Base-by-base conservation (phyloP, 1,140 invertebrate species). In the Manduca sexta region DNA sequence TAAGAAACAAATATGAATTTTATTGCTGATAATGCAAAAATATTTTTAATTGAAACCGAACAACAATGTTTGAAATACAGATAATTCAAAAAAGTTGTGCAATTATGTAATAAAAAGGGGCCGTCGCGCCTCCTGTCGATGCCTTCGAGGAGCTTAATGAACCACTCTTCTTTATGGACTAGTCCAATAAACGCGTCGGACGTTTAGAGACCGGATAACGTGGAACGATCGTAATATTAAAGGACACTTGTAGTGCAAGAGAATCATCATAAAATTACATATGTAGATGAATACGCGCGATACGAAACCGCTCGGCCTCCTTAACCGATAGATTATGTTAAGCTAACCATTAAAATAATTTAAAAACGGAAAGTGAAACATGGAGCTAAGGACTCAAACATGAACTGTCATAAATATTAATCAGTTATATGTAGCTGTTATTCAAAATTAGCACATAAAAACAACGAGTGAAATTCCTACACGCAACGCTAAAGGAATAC, bases 141-240 rank as follows among this genome's bases (percentile, higher is more conserved):
- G 13, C 4, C 7, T 31, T 21, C 21, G 26, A 66, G 67, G 71
- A 67, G 70, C 64, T 74, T 75, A 81, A 84, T 79, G 74, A 80
- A 74, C 76, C 73, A 77, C 70, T 78, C 71, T 74, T 68, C 66
- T 74, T 84, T 84, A 84, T 79, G 43, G 67, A 64, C 67, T 70
- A 64, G 74, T 68, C 61, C 70, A 69, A 77, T 84, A 80, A 84
- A 73, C 46, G 53, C 47, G 68, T 46, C 54, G 63, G 73, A 61
- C 63, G 68, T 70, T 74, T 53, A 64, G 65, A 72, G 64, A 62
- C 60, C 49, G 55, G 60, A 64, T 53, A 56, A 61, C 66, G 65
- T 52, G 64, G 65, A 69, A 60, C 55, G 68, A 60, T 64, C 63
- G 55, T 69, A 66, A 68, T 64, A 67, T 49, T 69, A 80, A 80